Percentiles rank a stretch among this genome's conserved stretches.
These are phyloP conservation scores for Pachypanchax playfairii DNA, from an alignment of 2,113 vertebrate species.

Conservation along the genomic window DNA sequence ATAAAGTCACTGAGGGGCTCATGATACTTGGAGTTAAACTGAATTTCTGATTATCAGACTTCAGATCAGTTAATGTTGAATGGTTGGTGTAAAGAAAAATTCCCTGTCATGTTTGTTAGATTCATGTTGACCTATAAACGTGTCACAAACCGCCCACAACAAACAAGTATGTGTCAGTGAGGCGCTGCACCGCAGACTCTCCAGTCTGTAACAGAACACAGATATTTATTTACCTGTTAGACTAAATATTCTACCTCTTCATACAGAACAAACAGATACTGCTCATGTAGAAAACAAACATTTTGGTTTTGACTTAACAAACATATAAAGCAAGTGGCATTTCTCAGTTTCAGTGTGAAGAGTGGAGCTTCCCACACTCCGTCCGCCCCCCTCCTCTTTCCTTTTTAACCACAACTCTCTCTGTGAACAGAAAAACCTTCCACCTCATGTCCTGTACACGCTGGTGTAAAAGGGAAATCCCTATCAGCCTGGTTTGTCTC, in stretches of 20 bases:
- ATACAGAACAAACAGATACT: too few species aligned
- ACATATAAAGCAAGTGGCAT: not conserved
- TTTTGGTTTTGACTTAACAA: constrained; percentile 6
- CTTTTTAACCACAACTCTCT: constrained; percentile 44
- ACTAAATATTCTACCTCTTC: too few species aligned
- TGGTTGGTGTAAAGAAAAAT: constrained; percentile 24
- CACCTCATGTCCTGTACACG: constrained; percentile 18
- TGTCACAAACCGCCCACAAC: constrained; percentile 47
- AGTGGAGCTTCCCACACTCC: constrained; percentile 30
- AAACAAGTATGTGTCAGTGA: not conserved
- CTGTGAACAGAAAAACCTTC: constrained; percentile 20
- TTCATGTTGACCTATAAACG: constrained; percentile 39
- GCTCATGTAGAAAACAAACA: too few species aligned
- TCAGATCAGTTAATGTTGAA: not conserved
- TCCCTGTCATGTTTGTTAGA: constrained; percentile 34
- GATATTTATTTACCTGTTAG: too few species aligned
- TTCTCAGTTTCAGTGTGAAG: not conserved
- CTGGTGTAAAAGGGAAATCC: constrained; percentile 55
- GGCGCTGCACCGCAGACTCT: constrained; percentile 6
- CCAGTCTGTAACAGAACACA: too few species aligned
- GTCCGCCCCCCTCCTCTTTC: constrained; percentile 26
- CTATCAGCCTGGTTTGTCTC: constrained; percentile 34
- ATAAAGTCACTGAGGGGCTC: too few species aligned
- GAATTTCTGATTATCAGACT: not conserved
- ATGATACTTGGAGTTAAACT: too few species aligned